Evolutionary conservation across 2,888 invertebrate species (phyloP).

Genomic region (Micropterix aruncella): DNA sequence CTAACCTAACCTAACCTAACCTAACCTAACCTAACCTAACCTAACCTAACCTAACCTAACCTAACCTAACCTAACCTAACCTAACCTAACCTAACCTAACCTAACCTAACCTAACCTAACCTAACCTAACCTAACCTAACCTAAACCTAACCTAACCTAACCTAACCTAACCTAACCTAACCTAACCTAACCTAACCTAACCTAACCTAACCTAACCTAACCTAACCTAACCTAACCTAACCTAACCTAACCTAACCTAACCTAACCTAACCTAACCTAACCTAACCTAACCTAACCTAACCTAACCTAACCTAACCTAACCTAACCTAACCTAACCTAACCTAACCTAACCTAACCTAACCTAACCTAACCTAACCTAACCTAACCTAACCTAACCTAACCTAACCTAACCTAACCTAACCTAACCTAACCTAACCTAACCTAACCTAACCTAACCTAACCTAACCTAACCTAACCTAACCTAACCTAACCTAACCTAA

Average conservation of each 20-base stretch:
- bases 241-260: constrained; percentile 13
- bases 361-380: constrained; percentile 14
- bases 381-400: constrained; percentile 12
- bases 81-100: constrained; percentile 13
- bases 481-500: constrained; percentile 15
- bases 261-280: constrained; percentile 11
- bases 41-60: constrained; percentile 13
- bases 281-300: constrained; percentile 14
- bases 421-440: constrained; percentile 12
- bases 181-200: constrained; percentile 13
- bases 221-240: constrained; percentile 13
- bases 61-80: no score
- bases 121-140: no score
- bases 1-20: constrained; percentile 15
- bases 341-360: constrained; percentile 14
- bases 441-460: constrained; percentile 13
- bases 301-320: constrained; percentile 16
- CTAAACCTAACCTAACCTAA: constrained; percentile 10
- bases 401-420: constrained; percentile 11
- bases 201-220: constrained; percentile 6
- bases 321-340: constrained; percentile 14
- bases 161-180: constrained; percentile 11
- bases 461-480: constrained; percentile 15
- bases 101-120: no score
- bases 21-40: constrained; percentile 15